These are phyloP conservation scores for Notoglanidium macrostoma DNA, from an alignment of 2,797 vertebrate species.

Conservation along the genomic window DNA sequence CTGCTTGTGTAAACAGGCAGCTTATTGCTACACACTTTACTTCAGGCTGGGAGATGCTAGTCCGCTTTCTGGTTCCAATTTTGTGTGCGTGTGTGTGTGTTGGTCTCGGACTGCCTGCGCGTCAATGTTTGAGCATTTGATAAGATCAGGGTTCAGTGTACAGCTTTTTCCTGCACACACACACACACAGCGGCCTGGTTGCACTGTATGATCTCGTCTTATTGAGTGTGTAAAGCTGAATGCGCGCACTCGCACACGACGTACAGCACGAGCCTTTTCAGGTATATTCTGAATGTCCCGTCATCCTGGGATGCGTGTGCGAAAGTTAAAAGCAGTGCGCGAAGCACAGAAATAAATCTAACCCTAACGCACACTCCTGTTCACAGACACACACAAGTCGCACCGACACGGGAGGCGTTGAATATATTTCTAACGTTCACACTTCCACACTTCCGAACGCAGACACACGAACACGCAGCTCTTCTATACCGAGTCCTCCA, in stretches of 20 bases:
- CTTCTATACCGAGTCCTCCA: slow-evolving; percentile 56
- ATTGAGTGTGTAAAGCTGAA: not conserved
- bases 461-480: slow-evolving; percentile 38
- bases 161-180: not conserved
- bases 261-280: no score
- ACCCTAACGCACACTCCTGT: not conserved
- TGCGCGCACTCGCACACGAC: no score
- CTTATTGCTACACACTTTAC: slow-evolving; percentile 46
- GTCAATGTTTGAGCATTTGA: not conserved
- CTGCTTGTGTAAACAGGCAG: slow-evolving; percentile 44
- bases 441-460: slow-evolving; percentile 20
- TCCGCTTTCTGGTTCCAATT: slow-evolving; percentile 35
- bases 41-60: slow-evolving; percentile 21
- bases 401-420: not conserved
- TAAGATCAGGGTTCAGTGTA: not conserved
- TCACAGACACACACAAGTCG: not conserved
- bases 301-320: not conserved
- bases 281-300: not conserved
- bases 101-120: not conserved
- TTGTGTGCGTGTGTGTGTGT: slow-evolving; percentile 29
- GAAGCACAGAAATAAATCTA: not conserved
- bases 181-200: not conserved
- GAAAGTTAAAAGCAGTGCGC: not conserved
- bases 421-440: slow-evolving; percentile 13
- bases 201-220: not conserved